Conservation (phyloP, 2,888 invertebrate genomes). For the Sinhomidia bicolor region DNA sequence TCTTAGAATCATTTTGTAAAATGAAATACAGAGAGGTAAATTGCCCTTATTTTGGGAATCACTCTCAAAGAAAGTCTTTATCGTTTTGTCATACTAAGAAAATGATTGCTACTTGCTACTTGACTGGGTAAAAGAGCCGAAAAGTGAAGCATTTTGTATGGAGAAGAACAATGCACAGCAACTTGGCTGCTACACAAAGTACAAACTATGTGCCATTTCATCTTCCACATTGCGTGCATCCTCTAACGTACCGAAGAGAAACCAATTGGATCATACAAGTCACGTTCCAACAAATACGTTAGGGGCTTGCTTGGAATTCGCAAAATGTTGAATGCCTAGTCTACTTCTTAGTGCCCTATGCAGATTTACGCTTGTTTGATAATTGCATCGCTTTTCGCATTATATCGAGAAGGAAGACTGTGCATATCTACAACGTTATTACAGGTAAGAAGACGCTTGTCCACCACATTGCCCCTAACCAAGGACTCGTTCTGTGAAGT, state of each 20-base stretch:
- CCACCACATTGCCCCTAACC: too few relatives aligned
- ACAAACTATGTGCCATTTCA: neutral
- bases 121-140: neutral
- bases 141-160: neutral
- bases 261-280: slow-evolving; percentile 45
- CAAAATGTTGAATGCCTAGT: neutral
- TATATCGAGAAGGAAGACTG: too few relatives aligned
- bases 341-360: too few relatives aligned
- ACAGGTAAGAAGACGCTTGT: too few relatives aligned
- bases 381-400: too few relatives aligned
- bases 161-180: neutral
- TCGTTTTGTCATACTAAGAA: neutral
- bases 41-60: neutral
- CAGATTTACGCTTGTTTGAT: too few relatives aligned
- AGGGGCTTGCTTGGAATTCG: neutral
- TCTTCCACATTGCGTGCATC: neutral
- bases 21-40: neutral
- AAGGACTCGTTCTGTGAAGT: too few relatives aligned
- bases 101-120: neutral
- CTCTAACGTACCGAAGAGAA: slow-evolving; percentile 25
- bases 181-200: neutral
- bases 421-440: too few relatives aligned
- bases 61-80: neutral
- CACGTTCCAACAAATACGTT: slow-evolving; percentile 44
- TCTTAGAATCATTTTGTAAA: neutral